These are phyloP conservation scores for Gerris lacustris DNA, from an alignment of 2,888 invertebrate species.

Conservation along the genomic window DNA sequence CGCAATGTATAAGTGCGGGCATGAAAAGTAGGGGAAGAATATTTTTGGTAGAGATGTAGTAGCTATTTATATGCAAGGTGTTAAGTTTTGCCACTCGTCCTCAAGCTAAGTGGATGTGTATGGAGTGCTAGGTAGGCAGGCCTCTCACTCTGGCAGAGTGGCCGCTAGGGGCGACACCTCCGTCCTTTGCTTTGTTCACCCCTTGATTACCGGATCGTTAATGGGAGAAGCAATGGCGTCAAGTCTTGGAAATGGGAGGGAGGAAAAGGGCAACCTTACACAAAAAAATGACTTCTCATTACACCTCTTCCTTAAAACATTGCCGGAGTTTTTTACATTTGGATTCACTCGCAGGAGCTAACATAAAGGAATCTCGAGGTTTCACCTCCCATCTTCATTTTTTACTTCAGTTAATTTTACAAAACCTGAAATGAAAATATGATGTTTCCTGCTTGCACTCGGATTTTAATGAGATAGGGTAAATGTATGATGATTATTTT, in stretches of 20 bases:
- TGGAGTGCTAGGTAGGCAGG: neutral
- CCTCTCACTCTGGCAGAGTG: neutral
- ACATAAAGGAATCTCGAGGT: too few relatives aligned
- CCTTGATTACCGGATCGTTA: conserved; percentile 5
- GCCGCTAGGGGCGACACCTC: neutral
- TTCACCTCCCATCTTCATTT: neutral
- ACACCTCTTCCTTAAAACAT: neutral
- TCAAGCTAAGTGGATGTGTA: neutral
- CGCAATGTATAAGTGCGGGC: too few relatives aligned
- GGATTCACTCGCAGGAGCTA: too few relatives aligned
- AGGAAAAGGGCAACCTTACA: neutral
- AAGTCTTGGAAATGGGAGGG: neutral
- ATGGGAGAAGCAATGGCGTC: conserved; percentile 5
- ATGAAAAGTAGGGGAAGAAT: too few relatives aligned
- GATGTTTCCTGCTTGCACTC: neutral
- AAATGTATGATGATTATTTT: too few relatives aligned
- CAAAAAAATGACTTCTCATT: conserved; percentile 1
- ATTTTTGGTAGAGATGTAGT: too few relatives aligned
- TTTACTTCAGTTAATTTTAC: neutral
- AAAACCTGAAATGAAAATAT: neutral
- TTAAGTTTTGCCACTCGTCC: neutral
- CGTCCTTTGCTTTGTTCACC: neutral
- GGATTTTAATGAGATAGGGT: neutral
- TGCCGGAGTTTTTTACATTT: neutral
- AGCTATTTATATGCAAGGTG: neutral